Evolutionary conservation across 2,113 vertebrate genomes (phyloP).

Genomic region (Azemiops feae): DNA sequence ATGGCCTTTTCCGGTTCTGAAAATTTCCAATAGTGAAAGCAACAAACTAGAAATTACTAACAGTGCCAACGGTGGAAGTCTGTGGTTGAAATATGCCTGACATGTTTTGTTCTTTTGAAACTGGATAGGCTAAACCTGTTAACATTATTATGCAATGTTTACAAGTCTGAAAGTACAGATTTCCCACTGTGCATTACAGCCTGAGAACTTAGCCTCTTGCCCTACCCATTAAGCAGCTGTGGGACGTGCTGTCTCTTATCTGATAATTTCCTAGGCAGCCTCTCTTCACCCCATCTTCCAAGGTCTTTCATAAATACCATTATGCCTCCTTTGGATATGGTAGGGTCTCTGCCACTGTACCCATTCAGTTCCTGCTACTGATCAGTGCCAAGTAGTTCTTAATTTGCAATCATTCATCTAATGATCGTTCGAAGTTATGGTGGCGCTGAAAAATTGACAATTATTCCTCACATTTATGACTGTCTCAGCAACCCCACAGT

Average conservation of each 20-base stretch:
- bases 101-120: background rate
- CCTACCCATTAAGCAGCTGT: background rate
- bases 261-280: background rate
- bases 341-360: too few species aligned
- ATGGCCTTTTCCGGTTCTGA: background rate
- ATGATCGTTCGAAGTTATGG: background rate
- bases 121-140: background rate
- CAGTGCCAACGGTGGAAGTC: too few species aligned
- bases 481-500: background rate
- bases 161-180: background rate
- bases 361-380: too few species aligned
- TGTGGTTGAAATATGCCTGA: background rate
- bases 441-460: background rate
- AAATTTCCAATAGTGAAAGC: background rate
- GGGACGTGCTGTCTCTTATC: background rate
- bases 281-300: background rate
- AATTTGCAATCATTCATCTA: too few species aligned
- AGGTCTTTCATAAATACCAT: background rate
- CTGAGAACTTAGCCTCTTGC: background rate
- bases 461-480: background rate
- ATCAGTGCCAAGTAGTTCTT: too few species aligned
- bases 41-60: background rate
- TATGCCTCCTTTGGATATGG: background rate
- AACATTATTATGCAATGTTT: background rate
- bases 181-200: background rate